Evolutionary conservation across 2,113 vertebrate genomes (phyloP).

Genomic region (Sporophila hypoxantha): DNA sequence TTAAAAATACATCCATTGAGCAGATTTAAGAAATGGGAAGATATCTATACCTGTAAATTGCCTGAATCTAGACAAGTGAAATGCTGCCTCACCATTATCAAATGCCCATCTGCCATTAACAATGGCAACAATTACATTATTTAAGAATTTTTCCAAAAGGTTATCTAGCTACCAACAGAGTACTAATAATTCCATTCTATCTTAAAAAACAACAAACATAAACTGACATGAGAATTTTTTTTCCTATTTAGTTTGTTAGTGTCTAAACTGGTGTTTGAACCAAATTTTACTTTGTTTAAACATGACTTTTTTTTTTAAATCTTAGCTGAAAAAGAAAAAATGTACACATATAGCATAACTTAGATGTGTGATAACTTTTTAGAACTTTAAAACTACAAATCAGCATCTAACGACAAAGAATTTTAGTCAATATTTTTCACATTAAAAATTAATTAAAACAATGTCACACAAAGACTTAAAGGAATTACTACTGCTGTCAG

Average conservation of each 20-base stretch:
- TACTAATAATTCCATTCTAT: neutral
- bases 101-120: neutral
- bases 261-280: neutral
- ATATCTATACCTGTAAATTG: neutral
- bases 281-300: neutral
- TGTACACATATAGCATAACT: neutral
- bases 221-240: neutral
- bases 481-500: neutral
- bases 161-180: neutral
- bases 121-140: neutral
- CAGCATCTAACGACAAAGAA: neutral
- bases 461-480: neutral
- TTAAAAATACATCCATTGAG: neutral
- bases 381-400: neutral
- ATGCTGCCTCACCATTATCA: neutral
- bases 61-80: neutral
- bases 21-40: neutral
- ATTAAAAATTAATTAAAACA: neutral
- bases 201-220: neutral
- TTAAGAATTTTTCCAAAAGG: neutral
- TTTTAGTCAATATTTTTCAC: neutral
- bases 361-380: neutral
- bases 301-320: neutral
- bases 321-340: neutral
- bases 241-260: neutral